Conservation (phyloP, 2,888 invertebrate species). For the Dimorphilus gyrociliatus region DNA sequence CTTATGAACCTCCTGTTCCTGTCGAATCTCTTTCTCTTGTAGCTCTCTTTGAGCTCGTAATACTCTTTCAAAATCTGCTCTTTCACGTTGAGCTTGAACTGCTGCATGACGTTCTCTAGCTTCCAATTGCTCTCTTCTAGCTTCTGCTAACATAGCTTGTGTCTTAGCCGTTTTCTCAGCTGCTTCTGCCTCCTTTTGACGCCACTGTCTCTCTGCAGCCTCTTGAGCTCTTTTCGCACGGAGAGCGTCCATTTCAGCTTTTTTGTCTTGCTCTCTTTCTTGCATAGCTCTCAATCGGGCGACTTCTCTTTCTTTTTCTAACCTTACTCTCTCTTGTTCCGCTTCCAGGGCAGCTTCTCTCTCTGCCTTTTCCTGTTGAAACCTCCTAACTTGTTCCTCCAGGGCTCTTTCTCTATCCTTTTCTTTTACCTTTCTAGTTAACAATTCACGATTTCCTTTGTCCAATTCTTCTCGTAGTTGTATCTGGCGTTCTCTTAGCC, state of each 20-base stretch:
- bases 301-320: conserved; percentile 37
- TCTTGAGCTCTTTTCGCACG: conserved; percentile 36
- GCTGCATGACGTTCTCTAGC: conserved; percentile 37
- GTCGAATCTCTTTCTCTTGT: conserved; percentile 31
- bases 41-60: conserved; percentile 37
- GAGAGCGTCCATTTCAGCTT: conserved; percentile 34
- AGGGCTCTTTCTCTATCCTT: conserved; percentile 34
- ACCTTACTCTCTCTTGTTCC: conserved; percentile 30
- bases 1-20: conserved; percentile 18
- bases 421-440: conserved; percentile 33
- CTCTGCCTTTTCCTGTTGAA: conserved; percentile 14
- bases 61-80: conserved; percentile 36
- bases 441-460: conserved; percentile 27
- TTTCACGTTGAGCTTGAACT: conserved; percentile 35
- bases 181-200: conserved; percentile 31
- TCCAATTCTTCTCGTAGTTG: conserved; percentile 21
- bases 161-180: conserved; percentile 27
- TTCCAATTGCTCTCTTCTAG: conserved; percentile 30
- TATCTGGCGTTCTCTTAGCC: conserved; percentile 24
- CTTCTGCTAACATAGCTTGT: conserved; percentile 29
- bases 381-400: background rate
- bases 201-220: conserved; percentile 35
- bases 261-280: conserved; percentile 35
- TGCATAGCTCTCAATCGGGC: conserved; percentile 31
- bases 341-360: conserved; percentile 30